Base-by-base conservation (phyloP, 2,888 invertebrate genomes). In the Habrosyne pyritoides region DNA sequence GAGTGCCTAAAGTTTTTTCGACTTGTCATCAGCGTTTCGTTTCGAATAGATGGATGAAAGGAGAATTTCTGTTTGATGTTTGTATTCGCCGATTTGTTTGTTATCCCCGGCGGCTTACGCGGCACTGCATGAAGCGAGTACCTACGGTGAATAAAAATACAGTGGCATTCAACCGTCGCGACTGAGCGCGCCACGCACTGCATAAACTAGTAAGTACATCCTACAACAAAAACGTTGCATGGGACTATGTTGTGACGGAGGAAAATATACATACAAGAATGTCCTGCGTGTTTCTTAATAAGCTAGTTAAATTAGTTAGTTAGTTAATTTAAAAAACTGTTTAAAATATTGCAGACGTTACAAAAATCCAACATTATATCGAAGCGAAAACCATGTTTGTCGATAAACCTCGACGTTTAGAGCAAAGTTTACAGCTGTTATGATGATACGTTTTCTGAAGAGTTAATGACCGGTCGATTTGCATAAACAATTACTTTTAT, bases 1-100 rank as follows among this genome's bases (percentile, higher is more conserved):
- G n/a, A 70, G 62, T 58, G 59, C 63, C 57, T 60, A 61, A 59
- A 66, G 71, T 69, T 70, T 67, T 65, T 66, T 60, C 66, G 65
- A 73, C 71, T 73, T 73, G 70, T 72, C 71, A 69, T 63, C 64
- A 64, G 71, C 57, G 36, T 62, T 50, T 60, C 66, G 66, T 75
- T 75, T 73, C 57, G 62, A 70, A 73, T 67, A 36, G 28, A 48
- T 21, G 48, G 53, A 51, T 54, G 52, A 55, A 67, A 64, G 64
- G 58, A 59, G 66, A 68, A 65, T 65, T 71, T 69, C 66, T 64
- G 63, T 69, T 67, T 66, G 64, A 67, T 70, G n/a, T 77, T 77
- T 75, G 76, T 75, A 59, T 67, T 56, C 58, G 60, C 64, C 58
- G 66, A 65, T 73, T 58, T 18, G 2, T 42, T 18, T 42, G 6